These are phyloP conservation scores for Pituophis catenifer DNA, from an alignment of 2,113 vertebrate genomes.

Conservation along the genomic window DNA sequence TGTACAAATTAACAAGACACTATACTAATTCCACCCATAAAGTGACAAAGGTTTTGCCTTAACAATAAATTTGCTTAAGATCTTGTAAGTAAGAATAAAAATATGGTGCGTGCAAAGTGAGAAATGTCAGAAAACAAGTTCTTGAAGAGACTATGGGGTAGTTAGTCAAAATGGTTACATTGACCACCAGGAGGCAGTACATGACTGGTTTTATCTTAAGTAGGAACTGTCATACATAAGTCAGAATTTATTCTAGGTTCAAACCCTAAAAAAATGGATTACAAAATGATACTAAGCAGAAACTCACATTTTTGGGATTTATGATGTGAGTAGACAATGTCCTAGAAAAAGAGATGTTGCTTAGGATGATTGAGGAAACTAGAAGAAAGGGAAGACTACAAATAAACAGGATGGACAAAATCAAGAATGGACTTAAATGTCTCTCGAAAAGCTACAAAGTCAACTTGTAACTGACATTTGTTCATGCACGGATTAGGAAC, in stretches of 20 bases:
- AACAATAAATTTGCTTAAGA: neutral
- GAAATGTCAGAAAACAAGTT: neutral
- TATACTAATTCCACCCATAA: neutral
- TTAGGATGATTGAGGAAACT: neutral
- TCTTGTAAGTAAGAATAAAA: neutral
- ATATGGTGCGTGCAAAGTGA: neutral
- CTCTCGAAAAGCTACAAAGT: neutral
- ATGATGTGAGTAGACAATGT: neutral
- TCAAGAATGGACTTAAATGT: neutral
- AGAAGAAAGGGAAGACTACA: neutral
- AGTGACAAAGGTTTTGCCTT: neutral
- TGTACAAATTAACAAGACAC: neutral
- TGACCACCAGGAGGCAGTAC: neutral
- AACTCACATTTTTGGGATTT: neutral
- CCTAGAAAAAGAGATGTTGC: neutral
- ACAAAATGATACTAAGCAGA: neutral
- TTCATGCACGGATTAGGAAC: neutral
- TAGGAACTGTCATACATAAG: neutral
- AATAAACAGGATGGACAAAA: neutral
- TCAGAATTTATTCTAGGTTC: neutral
- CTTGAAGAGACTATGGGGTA: neutral
- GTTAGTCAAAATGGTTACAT: neutral
- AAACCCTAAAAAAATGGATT: neutral
- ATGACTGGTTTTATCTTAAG: neutral
- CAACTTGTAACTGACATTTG: neutral